Conservation (phyloP, 2,113 vertebrate species). For the Malurus melanocephalus region DNA sequence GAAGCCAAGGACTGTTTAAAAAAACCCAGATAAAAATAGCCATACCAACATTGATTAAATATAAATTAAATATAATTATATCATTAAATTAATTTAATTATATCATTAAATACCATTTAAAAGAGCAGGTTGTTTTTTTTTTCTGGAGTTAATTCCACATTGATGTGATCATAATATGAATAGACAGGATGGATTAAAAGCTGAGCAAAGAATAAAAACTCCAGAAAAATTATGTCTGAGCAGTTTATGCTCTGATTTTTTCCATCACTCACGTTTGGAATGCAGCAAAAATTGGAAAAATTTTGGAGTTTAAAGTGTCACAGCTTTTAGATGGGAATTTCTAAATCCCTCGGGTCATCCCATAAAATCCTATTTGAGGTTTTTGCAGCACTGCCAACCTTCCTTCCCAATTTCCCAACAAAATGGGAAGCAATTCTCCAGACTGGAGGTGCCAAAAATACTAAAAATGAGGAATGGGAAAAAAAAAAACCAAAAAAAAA, state of each 20-base stretch:
- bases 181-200: background rate
- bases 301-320: accelerated
- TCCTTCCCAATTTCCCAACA: background rate
- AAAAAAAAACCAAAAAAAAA: no score
- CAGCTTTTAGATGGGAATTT: background rate
- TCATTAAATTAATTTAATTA: background rate
- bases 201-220: background rate
- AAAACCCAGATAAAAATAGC: background rate
- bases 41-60: background rate
- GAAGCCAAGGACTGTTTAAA: background rate
- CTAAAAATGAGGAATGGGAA: background rate
- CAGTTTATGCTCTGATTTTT: background rate
- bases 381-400: background rate
- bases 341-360: background rate
- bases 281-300: background rate
- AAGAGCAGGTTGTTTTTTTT: background rate
- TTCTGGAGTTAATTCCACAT: background rate
- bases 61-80: no score
- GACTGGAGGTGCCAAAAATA: background rate
- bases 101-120: background rate
- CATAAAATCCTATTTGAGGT: accelerated
- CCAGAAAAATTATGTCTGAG: background rate
- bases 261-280: background rate
- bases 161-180: background rate
- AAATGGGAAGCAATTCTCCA: accelerated